Base-by-base conservation (phyloP, 2,113 vertebrate species). In the Syrmaticus mikado region DNA sequence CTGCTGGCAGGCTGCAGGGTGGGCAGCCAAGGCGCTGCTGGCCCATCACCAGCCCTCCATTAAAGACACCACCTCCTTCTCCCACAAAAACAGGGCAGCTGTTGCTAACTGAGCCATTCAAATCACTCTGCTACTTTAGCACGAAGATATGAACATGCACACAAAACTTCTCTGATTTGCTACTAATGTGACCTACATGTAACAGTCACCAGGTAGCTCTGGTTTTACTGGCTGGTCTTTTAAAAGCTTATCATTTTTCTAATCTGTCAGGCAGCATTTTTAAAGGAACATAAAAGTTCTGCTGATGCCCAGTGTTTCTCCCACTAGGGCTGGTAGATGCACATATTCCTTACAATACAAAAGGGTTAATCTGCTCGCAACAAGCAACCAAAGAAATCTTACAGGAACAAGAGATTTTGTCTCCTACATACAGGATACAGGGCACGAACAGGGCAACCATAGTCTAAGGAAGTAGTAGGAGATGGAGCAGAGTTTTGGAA, bases 1-100 rank as follows among this genome's bases (percentile, higher is more conserved):
- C 64, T 77, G 87, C 92, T 77, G 96, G 93, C 92, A 72, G 36
- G 82, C 90, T 81, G 38, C 53, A 17, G 46, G 85, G 90, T 93
- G 66, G 50, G 53, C 90, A 68, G 94, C 94, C 93, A 95, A 81
- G 74, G 32, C 65, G 73, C 83, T 93, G 92, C 89, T 87, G 91
- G 58, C 77, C 86, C 89, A 76, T 36, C 82, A 40, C 45, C 78
- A 66, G 87, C 91, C 71, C 70, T 84, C 81, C 0, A 5, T 78
- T 87, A 82, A 45, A 93, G 84, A 78, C 27, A 79, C 61, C 61
- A 64, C 75, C 72, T 76, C 64, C 43, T 61, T 53, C 74, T 58
- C 67, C 15, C 61, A 40, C 65, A 55, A 40, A 77, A 46, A 27
- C 71, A 86, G n/a, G 93, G 87, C 78, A 89, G 92, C 66, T 14